Conservation (phyloP, 1,140 invertebrate species). For the Pissodes strobi region DNA sequence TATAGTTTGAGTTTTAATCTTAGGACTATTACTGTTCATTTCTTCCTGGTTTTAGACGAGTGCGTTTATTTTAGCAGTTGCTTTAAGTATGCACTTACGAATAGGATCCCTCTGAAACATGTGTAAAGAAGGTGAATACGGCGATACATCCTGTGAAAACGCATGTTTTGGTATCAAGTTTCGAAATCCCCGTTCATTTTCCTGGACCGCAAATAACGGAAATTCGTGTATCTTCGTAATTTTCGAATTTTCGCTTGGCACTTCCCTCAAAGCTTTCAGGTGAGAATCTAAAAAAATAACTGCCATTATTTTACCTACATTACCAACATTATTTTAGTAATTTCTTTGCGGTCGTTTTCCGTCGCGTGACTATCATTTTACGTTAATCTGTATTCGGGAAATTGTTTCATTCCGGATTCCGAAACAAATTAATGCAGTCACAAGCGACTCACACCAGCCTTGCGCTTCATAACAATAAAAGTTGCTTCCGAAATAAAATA, state of each 20-base stretch:
- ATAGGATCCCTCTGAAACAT: neutral
- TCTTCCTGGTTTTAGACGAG: no score
- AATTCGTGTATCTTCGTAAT: no score
- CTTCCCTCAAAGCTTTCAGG: constrained; percentile 7
- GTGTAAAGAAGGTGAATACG: constrained; percentile 1
- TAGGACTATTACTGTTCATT: no score
- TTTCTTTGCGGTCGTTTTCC: no score
- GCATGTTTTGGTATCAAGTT: constrained; percentile 2
- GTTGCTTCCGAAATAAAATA: constrained; percentile 12
- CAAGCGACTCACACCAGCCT: constrained; percentile 9
- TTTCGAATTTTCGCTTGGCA: neutral
- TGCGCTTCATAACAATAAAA: constrained; percentile 14
- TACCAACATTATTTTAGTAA: no score
- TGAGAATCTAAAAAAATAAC: constrained; percentile 13
- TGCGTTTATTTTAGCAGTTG: no score
- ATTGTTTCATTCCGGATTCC: constrained; percentile 21
- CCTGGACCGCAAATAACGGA: constrained; percentile 1
- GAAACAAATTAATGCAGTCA: constrained; percentile 23
- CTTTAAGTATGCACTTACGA: no score
- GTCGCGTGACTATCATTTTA: constrained; percentile 21
- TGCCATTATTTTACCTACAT: no score
- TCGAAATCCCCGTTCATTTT: neutral
- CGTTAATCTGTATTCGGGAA: constrained; percentile 1
- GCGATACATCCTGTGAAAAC: constrained; percentile 7
- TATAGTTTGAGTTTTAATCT: no score